Base-by-base conservation (phyloP, 2,888 invertebrate species). In the Tigriopus californicus region DNA sequence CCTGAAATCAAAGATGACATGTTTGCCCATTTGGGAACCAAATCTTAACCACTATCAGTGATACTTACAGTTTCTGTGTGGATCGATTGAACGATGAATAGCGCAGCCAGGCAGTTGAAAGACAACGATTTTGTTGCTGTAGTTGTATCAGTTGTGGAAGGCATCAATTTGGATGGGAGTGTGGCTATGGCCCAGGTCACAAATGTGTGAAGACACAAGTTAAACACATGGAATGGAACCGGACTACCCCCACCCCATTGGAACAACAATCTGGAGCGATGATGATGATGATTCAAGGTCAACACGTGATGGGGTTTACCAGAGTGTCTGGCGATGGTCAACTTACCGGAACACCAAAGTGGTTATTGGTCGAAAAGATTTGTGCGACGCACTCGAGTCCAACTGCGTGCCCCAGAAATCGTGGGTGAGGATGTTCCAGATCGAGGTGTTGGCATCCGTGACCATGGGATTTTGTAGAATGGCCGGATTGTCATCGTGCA, bases 391-490 rank as follows among this genome's bases (percentile, higher is more conserved):
- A 58, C 79, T 73, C 67, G 85, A 83, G n/a, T 79, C 77, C 83
- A 89, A 85, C 41, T 84, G 81, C 59, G 81, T 83, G n/a, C 88
- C 88, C 89, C 88, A 89, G 70, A 87, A 89, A 72, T 89, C 89
- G 70, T 86, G 83, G 66, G 75, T 74, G 67, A 85, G 80, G 66
- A 83, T 75, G 66, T 77, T 76, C 63, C 74, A 68, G 66, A 83
- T 70, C 20, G 15, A 22, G 40, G 79, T 72, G 62, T 77, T 81
- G 58, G 76, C 74, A 1, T 82, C 85, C 54, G 79, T 76, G 63
- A 87, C 88, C 71, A 89, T 88, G 67, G 79, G 78, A 71, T 88
- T 89, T 63, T 80, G 76, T 67, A 81, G 81, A 65, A 88, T 81
- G 41, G 87, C 88, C 61, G 85, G 85, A 64, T 87, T 80, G 70